These are phyloP conservation scores for Eulemur macaco DNA, from an alignment of 2,113 vertebrate genomes.

Conservation along the genomic window DNA sequence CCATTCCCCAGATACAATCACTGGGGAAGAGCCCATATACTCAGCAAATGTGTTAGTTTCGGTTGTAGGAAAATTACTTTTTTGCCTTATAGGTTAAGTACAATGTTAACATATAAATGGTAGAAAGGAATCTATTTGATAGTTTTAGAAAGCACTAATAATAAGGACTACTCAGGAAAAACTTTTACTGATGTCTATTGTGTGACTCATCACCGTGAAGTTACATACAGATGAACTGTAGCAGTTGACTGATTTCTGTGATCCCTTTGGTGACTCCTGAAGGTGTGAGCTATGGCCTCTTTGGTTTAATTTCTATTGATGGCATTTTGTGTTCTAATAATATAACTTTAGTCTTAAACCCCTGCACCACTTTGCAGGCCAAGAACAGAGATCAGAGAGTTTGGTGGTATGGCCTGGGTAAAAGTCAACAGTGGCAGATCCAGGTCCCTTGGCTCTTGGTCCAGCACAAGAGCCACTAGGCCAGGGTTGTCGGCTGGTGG, in stretches of 20 bases:
- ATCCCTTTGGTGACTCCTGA: not conserved
- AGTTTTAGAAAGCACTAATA: not conserved
- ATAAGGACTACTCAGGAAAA: not conserved
- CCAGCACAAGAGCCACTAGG: not conserved
- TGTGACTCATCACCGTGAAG: not conserved
- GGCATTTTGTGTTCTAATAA: not conserved
- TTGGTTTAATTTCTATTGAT: not conserved
- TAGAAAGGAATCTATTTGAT: not conserved
- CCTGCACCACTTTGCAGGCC: not conserved
- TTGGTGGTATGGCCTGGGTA: not conserved
- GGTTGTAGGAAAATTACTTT: not conserved
- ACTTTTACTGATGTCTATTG: not conserved
- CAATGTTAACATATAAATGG: not conserved
- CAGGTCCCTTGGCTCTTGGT: not conserved
- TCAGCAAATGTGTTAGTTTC: not conserved
- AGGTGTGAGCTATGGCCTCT: not conserved
- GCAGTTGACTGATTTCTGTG: not conserved
- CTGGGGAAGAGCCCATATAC: not conserved
- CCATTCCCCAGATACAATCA: not conserved
- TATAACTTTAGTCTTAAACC: not conserved
- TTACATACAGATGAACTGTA: not conserved
- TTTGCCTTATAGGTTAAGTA: constrained; percentile 3
- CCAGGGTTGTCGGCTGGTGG: not conserved
- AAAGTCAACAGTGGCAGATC: not conserved
- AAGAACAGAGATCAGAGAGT: not conserved